Percentiles rank a stretch among this genome's conserved stretches.
Conservation (phyloP, 2,797 vertebrate genomes). For the Esox masquinongy region DNA sequence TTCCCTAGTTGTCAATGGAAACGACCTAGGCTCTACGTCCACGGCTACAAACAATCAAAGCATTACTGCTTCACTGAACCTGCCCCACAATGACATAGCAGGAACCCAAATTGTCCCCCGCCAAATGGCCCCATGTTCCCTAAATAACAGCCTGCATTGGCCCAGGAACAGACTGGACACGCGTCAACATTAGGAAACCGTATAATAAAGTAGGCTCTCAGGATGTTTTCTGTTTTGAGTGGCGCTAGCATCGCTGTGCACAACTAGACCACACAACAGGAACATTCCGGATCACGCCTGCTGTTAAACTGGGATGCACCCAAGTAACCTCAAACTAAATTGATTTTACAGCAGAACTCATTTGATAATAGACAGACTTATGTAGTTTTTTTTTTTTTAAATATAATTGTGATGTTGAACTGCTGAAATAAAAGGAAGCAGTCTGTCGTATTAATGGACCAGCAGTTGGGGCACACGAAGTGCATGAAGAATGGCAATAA, state of each 20-base stretch:
- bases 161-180: too few relatives aligned
- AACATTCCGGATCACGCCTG: slow-evolving; percentile 13
- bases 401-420: slow-evolving; percentile 50
- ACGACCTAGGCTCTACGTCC: not conserved
- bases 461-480: not conserved
- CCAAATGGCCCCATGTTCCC: too few relatives aligned
- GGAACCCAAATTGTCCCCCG: not conserved
- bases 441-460: not conserved
- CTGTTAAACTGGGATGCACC: too few relatives aligned
- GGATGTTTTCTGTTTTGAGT: too few relatives aligned
- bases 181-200: not conserved
- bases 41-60: slow-evolving; percentile 10
- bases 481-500: not conserved
- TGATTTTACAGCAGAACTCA: slow-evolving; percentile 34
- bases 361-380: slow-evolving; percentile 52
- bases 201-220: not conserved
- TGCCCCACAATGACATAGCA: slow-evolving; percentile 17
- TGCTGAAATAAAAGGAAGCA: slow-evolving; percentile 29
- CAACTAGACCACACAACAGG: not conserved
- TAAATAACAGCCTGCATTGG: too few relatives aligned
- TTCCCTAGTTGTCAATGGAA: slow-evolving; percentile 6
- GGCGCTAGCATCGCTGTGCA: too few relatives aligned
- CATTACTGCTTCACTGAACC: slow-evolving; percentile 27
- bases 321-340: slow-evolving; percentile 25
- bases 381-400: too few relatives aligned